Percentiles rank a stretch among this genome's conserved stretches.
phyloP scores from a whole-genome alignment of 2,888 invertebrate species.

The Cacoxenus indagator region DNA sequence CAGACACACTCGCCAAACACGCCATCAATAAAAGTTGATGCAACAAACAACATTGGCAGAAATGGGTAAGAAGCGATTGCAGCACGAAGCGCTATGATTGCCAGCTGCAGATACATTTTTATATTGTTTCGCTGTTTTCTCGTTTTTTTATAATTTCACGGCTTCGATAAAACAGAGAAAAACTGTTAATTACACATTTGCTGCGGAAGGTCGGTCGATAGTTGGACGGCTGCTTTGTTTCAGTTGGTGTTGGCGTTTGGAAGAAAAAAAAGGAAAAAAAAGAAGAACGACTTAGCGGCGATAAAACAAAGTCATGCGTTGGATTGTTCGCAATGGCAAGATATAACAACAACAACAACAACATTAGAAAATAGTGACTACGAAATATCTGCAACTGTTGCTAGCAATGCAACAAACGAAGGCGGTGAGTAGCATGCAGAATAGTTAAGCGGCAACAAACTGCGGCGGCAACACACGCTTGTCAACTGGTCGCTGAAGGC shows the following conservation, averaged over 20 bases:
- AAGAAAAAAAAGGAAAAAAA: background rate
- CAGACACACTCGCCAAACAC: background rate
- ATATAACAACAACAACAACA: background rate
- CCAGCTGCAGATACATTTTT: constrained; percentile 22
- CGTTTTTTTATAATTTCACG: constrained; percentile 1
- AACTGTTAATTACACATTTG: constrained; percentile 63
- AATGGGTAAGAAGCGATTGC: background rate
- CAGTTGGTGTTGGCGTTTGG: background rate
- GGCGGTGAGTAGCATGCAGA: background rate
- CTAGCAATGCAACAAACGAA: background rate
- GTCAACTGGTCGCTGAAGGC: background rate
- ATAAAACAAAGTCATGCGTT: constrained; percentile 1
- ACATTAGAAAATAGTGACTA: background rate
- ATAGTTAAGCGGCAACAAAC: constrained; percentile 16
- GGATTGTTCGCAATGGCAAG: background rate
- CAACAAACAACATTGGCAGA: background rate
- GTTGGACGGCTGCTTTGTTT: background rate
- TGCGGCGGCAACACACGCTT: background rate
- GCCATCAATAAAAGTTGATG: background rate
- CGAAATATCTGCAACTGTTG: background rate
- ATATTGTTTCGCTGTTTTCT: background rate
- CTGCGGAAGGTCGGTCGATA: constrained; percentile 21
- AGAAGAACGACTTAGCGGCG: background rate
- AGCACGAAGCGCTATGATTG: background rate
- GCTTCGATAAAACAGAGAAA: constrained; percentile 29